phyloP scores from a whole-genome alignment of 2,888 invertebrate species.

The Nasonia oneida region DNA sequence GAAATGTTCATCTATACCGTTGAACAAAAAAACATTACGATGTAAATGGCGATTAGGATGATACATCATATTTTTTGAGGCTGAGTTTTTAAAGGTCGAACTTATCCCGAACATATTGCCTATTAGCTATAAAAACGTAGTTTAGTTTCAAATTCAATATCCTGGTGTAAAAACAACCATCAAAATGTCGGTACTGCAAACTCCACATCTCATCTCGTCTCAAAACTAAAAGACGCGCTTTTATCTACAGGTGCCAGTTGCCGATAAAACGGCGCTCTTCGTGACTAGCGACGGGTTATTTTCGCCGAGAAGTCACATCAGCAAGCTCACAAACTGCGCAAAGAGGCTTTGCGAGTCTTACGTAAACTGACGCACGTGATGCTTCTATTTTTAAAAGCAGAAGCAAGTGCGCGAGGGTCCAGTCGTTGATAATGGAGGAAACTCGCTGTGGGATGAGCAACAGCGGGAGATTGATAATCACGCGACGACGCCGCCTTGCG shows the following conservation, averaged over 20 bases:
- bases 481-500: conserved; percentile 1
- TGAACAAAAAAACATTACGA: neutral
- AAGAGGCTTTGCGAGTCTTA: neutral
- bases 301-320: neutral
- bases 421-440: conserved; percentile 32
- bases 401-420: neutral
- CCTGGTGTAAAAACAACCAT: neutral
- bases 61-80: neutral
- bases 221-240: conserved; percentile 14
- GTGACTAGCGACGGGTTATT: conserved; percentile 49
- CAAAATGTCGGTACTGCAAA: neutral
- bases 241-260: conserved; percentile 29
- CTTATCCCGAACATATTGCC: neutral
- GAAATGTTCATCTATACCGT: neutral
- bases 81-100: neutral
- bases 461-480: neutral
- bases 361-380: neutral
- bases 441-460: neutral
- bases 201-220: conserved; percentile 3
- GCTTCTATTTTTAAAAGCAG: neutral
- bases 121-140: neutral
- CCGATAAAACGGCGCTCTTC: conserved; percentile 57
- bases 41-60: neutral
- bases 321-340: neutral
- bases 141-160: neutral